phyloP scores from a whole-genome alignment of 2,797 vertebrate genomes.

The Pseudotriccus pelzelni region DNA sequence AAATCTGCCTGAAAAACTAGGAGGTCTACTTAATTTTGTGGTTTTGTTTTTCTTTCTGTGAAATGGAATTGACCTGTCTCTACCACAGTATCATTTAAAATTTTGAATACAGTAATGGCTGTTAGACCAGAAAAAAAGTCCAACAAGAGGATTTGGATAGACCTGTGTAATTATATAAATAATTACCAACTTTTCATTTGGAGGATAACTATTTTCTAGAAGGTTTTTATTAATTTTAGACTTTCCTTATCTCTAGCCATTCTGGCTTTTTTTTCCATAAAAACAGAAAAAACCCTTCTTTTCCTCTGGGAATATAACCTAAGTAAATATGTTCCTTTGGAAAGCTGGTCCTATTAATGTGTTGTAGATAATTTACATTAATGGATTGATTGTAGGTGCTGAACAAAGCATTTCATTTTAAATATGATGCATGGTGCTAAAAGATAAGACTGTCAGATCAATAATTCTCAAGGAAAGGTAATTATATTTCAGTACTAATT shows the following conservation, averaged over 20 bases:
- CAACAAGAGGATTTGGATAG: not conserved
- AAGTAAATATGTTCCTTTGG: not conserved
- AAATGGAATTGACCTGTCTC: not conserved
- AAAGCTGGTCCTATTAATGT: not conserved
- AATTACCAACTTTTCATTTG: not conserved
- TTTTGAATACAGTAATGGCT: not conserved
- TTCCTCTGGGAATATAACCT: not conserved
- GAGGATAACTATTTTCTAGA: not conserved
- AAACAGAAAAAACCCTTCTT: not conserved
- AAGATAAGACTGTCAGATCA: slow-evolving; percentile 50
- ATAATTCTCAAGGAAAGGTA: slow-evolving; percentile 53
- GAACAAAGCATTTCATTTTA: slow-evolving; percentile 44
- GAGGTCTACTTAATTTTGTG: not conserved
- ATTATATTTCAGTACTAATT: slow-evolving; percentile 63
- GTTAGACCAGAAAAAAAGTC: not conserved
- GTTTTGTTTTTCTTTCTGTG: not conserved
- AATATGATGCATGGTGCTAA: slow-evolving; percentile 38
- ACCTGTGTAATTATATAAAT: not conserved
- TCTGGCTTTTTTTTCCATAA: not conserved
- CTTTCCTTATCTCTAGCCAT: not conserved
- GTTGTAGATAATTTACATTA: slow-evolving; percentile 35
- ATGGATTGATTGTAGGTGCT: slow-evolving; percentile 11
- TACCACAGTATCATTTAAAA: not conserved
- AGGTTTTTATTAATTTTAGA: not conserved
- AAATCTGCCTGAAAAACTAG: not conserved